A percentile compares a stretch with the other conserved stretches of the same genome.
phyloP scores from a whole-genome alignment of 2,113 vertebrate genomes.

The Percina caprodes region DNA sequence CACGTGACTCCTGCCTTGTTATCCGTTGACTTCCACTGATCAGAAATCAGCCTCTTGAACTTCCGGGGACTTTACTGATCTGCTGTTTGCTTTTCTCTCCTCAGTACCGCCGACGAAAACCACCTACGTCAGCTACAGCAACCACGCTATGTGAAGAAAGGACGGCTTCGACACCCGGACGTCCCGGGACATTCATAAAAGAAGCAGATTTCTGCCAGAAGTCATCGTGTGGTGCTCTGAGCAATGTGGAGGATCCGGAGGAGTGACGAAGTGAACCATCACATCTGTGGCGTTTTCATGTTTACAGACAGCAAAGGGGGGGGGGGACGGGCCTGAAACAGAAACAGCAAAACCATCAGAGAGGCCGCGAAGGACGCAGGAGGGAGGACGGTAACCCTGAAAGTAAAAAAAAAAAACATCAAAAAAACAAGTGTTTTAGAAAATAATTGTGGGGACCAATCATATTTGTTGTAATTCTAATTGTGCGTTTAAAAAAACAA shows the following conservation, averaged over 20 bases:
- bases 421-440: conserved; percentile 52
- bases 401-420: conserved; percentile 48
- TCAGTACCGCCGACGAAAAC: conserved; percentile 94
- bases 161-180: conserved; percentile 33
- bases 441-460: conserved; percentile 83
- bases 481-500: conserved; percentile 85
- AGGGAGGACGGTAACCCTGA: background rate
- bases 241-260: conserved; percentile 50
- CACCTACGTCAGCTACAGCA: conserved; percentile 97
- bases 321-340: conserved; percentile 46
- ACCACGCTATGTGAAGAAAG: conserved; percentile 91
- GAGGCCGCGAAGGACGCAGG: background rate
- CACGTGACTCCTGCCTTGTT: too few species aligned
- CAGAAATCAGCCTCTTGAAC: too few species aligned
- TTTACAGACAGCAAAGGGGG: conserved; percentile 66
- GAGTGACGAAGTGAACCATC: conserved; percentile 29
- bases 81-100: conserved; percentile 39
- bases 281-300: conserved; percentile 47
- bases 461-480: conserved; percentile 92
- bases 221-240: conserved; percentile 65
- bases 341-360: background rate
- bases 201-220: conserved; percentile 61
- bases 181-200: conserved; percentile 34
- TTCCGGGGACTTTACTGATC: too few species aligned
- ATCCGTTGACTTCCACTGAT: too few species aligned